phyloP scores from a whole-genome alignment of 2,888 invertebrate genomes.

The Drosophila yooni region DNA sequence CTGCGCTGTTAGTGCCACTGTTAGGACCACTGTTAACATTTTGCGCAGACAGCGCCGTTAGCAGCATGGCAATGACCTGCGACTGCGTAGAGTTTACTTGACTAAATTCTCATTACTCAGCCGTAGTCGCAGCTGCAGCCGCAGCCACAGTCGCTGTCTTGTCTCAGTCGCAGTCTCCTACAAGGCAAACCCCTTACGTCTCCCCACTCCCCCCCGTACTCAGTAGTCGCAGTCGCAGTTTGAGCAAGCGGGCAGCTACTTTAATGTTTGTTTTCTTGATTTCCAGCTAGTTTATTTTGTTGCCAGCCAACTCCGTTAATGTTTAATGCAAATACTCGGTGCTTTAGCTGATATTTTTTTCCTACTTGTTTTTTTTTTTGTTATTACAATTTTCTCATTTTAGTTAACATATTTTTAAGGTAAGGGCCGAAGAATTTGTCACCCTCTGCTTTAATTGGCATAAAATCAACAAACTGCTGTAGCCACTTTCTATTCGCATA shows the following conservation, averaged over 20 bases:
- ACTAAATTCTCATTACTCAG: slow-evolving; percentile 72
- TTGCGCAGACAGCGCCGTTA: slow-evolving; percentile 51
- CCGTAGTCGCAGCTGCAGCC: slow-evolving; percentile 23
- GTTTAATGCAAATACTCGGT: slow-evolving; percentile 72
- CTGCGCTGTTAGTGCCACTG: slow-evolving; percentile 51
- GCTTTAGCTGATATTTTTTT: slow-evolving; percentile 19
- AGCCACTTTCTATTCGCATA: slow-evolving; percentile 49
- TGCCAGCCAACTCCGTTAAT: slow-evolving; percentile 65
- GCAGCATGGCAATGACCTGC: slow-evolving; percentile 78
- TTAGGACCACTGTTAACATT: slow-evolving; percentile 38
- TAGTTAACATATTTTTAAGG: slow-evolving; percentile 35
- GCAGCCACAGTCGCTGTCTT: slow-evolving; percentile 19
- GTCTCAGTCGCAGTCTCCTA: slow-evolving; percentile 6
- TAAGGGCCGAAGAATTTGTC: slow-evolving; percentile 56
- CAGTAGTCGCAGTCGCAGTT: slow-evolving; percentile 6
- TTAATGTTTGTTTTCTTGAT: slow-evolving; percentile 77
- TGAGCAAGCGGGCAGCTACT: slow-evolving; percentile 49
- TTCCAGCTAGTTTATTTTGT: slow-evolving; percentile 57
- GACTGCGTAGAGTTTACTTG: slow-evolving; percentile 74
- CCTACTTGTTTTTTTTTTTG: neutral
- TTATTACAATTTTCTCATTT: slow-evolving; percentile 26
- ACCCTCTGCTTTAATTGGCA: slow-evolving; percentile 57
- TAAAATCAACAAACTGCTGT: slow-evolving; percentile 51
- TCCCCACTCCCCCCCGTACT: neutral
- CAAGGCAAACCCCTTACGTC: neutral